Evolutionary conservation across 2,797 vertebrate genomes (phyloP), one percentile per base, ranked within the genome.

Genomic region (Phaenicophaeus curvirostris): DNA sequence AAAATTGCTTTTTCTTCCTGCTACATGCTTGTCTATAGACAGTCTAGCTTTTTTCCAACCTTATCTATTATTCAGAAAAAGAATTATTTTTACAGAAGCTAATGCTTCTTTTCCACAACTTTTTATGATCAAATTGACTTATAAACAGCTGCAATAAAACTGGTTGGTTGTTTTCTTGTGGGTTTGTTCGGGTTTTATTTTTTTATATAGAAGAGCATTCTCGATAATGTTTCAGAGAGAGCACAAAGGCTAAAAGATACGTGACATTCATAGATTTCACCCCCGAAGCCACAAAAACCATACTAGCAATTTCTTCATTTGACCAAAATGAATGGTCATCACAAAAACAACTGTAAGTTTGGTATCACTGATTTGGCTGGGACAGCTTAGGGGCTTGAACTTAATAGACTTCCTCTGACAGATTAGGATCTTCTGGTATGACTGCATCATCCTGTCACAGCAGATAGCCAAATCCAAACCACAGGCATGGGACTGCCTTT

Each of bases 181-280:
- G 16, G 15, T 44, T 44, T 16, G 42, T 44, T 44, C n/a, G n/a
- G 13, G 13, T 82, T 85, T 58, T 93, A 85, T 68, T 90, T 30
- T 54, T 53, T 79, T 39, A 48, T 25, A 68, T 73, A 94, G 71
- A 96, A 97, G 95, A 90, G 61, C 97, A 96, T 98, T 98, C 97
- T 97, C 97, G 97, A 94, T 96, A 91, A 97, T 92, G 83, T 95
- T 97, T 97, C 96, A 91, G 96, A 98, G 98, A 98, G 96, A 98
- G 97, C 90, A 97, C 93, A 86, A 83, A 96, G 96, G 95, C 97
- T 97, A 97, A 98, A 97, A 98, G 97, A 98, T 98, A 97, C n/a
- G 95, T 98, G 98, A 98, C 98, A 98, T 98, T 98, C 98, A 98
- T 96, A 96, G 98, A 98, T 98, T 98, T 98, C 97, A 96, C 94